phyloP scores from a whole-genome alignment of 2,888 invertebrate genomes.

The Ceratothoa steindachneri region DNA sequence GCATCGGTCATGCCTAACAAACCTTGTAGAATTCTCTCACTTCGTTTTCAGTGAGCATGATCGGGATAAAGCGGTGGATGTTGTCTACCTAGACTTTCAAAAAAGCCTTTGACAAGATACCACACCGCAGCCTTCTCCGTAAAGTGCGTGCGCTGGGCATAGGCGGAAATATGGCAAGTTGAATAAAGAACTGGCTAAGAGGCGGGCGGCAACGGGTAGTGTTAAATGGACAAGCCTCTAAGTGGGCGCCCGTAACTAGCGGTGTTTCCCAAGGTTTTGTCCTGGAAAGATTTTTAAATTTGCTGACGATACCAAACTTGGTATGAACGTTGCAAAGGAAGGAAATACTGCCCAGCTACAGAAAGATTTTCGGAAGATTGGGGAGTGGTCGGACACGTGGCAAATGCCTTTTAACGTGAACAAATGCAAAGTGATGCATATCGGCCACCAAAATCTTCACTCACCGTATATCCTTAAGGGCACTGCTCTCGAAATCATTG shows the following conservation, averaged over 20 bases:
- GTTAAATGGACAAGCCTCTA: neutral
- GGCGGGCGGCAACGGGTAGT: neutral
- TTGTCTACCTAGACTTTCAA: neutral
- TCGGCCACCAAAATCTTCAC: neutral
- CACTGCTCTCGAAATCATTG: too few species aligned
- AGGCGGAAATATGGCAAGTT: neutral
- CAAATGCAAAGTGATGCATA: neutral
- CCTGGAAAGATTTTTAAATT: neutral
- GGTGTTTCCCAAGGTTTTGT: neutral
- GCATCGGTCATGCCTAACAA: neutral
- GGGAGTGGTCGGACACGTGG: neutral
- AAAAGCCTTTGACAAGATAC: neutral
- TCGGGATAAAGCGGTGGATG: neutral
- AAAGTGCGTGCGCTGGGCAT: neutral
- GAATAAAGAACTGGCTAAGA: neutral
- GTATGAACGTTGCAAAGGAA: too few species aligned
- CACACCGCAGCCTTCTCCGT: neutral
- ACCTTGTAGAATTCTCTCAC: neutral
- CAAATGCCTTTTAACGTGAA: neutral
- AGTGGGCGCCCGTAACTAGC: neutral
- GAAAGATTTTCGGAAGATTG: neutral
- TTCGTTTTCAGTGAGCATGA: neutral
- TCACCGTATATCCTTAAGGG: too few species aligned
- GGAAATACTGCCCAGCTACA: neutral
- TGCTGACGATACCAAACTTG: too few species aligned